phyloP scores from a whole-genome alignment of 2,113 vertebrate genomes.

The Hyla sarda region DNA sequence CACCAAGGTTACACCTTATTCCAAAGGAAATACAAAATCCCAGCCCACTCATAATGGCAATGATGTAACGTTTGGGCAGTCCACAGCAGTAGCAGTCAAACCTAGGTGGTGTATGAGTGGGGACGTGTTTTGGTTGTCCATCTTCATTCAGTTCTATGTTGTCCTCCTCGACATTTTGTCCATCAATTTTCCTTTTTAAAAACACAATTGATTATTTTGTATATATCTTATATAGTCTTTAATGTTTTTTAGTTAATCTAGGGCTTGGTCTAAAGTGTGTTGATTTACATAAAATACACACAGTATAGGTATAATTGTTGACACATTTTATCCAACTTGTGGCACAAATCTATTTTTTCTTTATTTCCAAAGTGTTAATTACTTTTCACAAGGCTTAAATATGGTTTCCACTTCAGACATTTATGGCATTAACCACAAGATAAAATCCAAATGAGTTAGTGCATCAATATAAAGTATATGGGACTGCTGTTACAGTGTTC shows the following conservation, averaged over 20 bases:
- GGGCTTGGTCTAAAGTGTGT: neutral
- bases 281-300: neutral
- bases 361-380: neutral
- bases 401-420: neutral
- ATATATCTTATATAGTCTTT: neutral
- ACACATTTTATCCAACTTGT: too few relatives aligned
- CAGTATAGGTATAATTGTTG: neutral
- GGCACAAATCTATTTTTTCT: neutral
- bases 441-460: neutral
- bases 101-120: slow-evolving; percentile 59
- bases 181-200: slow-evolving; percentile 86
- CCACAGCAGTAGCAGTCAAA: slow-evolving; percentile 88
- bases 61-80: slow-evolving; percentile 94
- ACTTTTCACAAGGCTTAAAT: neutral
- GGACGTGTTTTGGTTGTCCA: slow-evolving; percentile 75
- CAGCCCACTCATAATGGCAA: slow-evolving; percentile 93
- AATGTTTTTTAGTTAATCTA: neutral
- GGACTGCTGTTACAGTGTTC: neutral
- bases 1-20: slow-evolving; percentile 95
- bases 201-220: neutral
- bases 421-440: neutral
- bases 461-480: neutral
- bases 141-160: slow-evolving; percentile 88
- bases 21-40: slow-evolving; percentile 99
- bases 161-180: slow-evolving; percentile 79